These are phyloP conservation scores for Eleutherodactylus coqui DNA, from an alignment of 2,797 vertebrate genomes.

Conservation along the genomic window DNA sequence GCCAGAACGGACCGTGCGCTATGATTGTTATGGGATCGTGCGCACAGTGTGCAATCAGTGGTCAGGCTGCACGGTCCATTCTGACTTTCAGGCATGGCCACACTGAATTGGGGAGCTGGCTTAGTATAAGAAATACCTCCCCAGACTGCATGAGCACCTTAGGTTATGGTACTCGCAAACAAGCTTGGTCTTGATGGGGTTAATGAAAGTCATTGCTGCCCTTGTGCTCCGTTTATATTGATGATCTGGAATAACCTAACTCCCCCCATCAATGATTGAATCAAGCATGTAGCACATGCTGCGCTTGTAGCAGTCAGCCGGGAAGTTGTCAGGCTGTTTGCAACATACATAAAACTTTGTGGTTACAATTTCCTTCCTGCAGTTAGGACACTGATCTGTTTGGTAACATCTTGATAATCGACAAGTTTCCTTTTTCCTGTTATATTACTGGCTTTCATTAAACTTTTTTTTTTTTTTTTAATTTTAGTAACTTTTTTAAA, in stretches of 20 bases:
- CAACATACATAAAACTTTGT: constrained; percentile 26
- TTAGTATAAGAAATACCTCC: too few species aligned
- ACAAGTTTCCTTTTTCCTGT: constrained; percentile 22
- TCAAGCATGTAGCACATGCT: background rate
- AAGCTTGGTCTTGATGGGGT: too few species aligned
- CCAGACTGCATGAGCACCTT: too few species aligned
- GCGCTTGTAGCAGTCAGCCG: background rate
- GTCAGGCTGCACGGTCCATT: too few species aligned
- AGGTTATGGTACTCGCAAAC: too few species aligned
- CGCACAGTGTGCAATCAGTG: too few species aligned
- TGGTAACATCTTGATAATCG: background rate
- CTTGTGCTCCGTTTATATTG: background rate
- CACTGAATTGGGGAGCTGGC: too few species aligned
- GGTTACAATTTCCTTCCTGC: constrained; percentile 46
- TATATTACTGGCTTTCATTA: background rate
- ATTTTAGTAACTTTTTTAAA: background rate
- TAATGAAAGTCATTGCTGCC: too few species aligned
- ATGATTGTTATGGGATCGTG: too few species aligned
- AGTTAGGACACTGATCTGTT: constrained; percentile 33
- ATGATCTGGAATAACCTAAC: too few species aligned
- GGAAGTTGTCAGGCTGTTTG: background rate
- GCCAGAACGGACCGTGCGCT: too few species aligned
- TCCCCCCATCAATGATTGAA: background rate
- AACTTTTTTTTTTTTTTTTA: background rate
- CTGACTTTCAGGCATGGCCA: too few species aligned